Evolutionary conservation across 2,797 vertebrate species (phyloP).

Genomic region (Lepus oiostolus): DNA sequence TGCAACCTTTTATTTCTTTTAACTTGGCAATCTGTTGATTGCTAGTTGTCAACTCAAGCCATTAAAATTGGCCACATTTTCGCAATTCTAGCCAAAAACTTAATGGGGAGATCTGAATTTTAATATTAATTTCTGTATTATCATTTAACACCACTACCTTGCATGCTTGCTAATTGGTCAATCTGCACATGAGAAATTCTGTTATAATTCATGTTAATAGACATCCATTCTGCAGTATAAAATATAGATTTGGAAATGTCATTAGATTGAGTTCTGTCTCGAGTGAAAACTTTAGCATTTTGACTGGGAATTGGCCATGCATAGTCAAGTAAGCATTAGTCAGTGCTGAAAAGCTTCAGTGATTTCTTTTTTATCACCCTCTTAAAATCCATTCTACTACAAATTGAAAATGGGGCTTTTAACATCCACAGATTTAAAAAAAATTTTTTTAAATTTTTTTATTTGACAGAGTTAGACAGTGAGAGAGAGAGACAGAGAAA

Average conservation of each 20-base stretch:
- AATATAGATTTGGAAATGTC: not conserved
- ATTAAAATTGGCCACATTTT: not conserved
- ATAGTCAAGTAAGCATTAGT: not conserved
- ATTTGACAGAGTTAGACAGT: too few species aligned
- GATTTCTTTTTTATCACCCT: conserved; percentile 15
- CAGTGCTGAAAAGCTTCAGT: not conserved
- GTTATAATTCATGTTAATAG: conserved; percentile 4
- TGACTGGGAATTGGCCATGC: not conserved
- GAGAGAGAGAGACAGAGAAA: too few species aligned
- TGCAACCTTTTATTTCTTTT: conserved; percentile 19
- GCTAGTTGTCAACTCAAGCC: conserved; percentile 1
- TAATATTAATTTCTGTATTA: conserved; percentile 15
- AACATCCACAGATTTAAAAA: not conserved
- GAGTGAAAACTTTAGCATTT: not conserved
- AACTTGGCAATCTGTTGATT: not conserved
- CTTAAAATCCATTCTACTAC: not conserved
- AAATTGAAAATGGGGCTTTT: not conserved
- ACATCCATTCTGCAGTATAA: not conserved
- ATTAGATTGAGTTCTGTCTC: not conserved
- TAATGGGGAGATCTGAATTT: conserved; percentile 22
- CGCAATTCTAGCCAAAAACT: conserved; percentile 33
- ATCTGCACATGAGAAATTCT: conserved; percentile 40
- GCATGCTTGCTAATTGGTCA: not conserved
- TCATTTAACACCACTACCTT: conserved; percentile 10
- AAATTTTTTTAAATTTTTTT: too few species aligned